These are phyloP conservation scores for Ramphastos sulfuratus DNA, from an alignment of 2,113 vertebrate species.

Conservation along the genomic window DNA sequence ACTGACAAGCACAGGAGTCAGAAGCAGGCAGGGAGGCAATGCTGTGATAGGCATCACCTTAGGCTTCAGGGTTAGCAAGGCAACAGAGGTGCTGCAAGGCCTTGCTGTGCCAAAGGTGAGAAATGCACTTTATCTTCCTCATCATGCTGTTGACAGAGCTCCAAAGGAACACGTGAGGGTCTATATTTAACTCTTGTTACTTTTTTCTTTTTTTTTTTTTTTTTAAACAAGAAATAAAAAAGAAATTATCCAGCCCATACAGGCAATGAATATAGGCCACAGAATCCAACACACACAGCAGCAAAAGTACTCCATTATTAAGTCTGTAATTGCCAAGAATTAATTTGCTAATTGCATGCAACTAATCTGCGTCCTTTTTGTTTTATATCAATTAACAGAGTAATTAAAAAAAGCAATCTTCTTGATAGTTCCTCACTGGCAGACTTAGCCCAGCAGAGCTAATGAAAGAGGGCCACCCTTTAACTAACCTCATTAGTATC, in stretches of 20 bases:
- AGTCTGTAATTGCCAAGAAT: slow-evolving; percentile 89
- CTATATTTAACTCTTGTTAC: slow-evolving; percentile 49
- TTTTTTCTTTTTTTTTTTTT: neutral
- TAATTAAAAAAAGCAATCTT: slow-evolving; percentile 88
- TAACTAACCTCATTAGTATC: slow-evolving; percentile 69
- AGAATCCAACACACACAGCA: slow-evolving; percentile 71
- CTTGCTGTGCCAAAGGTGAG: neutral
- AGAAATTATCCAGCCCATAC: slow-evolving; percentile 43
- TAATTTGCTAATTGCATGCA: slow-evolving; percentile 92
- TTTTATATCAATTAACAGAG: slow-evolving; percentile 95
- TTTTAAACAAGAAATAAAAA: neutral
- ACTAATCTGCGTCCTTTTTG: slow-evolving; percentile 90
- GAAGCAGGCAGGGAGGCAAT: neutral
- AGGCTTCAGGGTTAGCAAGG: neutral
- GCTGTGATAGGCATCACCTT: neutral
- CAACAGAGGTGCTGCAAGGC: neutral
- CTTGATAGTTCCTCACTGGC: slow-evolving; percentile 65
- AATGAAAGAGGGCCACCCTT: slow-evolving; percentile 67
- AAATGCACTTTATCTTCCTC: neutral
- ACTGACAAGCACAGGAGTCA: neutral
- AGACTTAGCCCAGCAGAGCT: slow-evolving; percentile 63
- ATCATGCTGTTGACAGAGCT: neutral
- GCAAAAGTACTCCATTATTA: slow-evolving; percentile 82
- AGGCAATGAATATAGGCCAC: slow-evolving; percentile 53
- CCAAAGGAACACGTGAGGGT: neutral